These are phyloP conservation scores for Scaptomyza caliginosa DNA, from an alignment of 2,888 invertebrate species.

Conservation along the genomic window DNA sequence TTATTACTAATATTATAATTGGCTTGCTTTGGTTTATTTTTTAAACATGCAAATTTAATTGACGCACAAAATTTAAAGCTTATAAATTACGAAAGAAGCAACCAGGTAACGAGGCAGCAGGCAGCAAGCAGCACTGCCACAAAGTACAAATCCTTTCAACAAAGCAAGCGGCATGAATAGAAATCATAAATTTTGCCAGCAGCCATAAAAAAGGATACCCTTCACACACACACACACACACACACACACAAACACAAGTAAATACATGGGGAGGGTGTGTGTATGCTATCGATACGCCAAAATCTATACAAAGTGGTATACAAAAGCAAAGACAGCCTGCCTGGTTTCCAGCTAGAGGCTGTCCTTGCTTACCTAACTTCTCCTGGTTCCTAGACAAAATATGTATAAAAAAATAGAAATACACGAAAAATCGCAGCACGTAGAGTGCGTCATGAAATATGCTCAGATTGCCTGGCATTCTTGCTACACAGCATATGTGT, in stretches of 20 bases:
- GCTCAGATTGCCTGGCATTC: slow-evolving; percentile 50
- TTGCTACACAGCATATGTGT: not conserved
- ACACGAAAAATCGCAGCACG: slow-evolving; percentile 57
- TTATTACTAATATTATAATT: slow-evolving; percentile 42
- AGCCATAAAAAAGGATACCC: slow-evolving; percentile 71
- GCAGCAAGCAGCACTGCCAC: slow-evolving; percentile 11
- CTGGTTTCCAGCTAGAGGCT: not conserved
- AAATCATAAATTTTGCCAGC: slow-evolving; percentile 75
- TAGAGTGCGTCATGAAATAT: slow-evolving; percentile 52
- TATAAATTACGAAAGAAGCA: slow-evolving; percentile 43
- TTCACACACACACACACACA: slow-evolving; percentile 6
- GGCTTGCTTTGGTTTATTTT: slow-evolving; percentile 40
- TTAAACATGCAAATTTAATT: slow-evolving; percentile 70
- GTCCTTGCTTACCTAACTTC: not conserved
- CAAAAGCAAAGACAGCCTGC: slow-evolving; percentile 32
- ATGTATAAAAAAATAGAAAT: slow-evolving; percentile 10
- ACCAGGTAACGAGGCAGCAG: slow-evolving; percentile 47
- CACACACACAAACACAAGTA: slow-evolving; percentile 38
- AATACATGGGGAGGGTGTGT: slow-evolving; percentile 29
- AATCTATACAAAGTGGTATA: slow-evolving; percentile 64
- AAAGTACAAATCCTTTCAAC: slow-evolving; percentile 74
- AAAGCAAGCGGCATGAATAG: slow-evolving; percentile 63
- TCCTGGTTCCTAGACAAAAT: slow-evolving; percentile 8
- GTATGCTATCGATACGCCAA: slow-evolving; percentile 71
- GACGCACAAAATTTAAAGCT: slow-evolving; percentile 64